Conservation (phyloP, 2,888 invertebrate species). For the Drosophila austrosaltans region DNA sequence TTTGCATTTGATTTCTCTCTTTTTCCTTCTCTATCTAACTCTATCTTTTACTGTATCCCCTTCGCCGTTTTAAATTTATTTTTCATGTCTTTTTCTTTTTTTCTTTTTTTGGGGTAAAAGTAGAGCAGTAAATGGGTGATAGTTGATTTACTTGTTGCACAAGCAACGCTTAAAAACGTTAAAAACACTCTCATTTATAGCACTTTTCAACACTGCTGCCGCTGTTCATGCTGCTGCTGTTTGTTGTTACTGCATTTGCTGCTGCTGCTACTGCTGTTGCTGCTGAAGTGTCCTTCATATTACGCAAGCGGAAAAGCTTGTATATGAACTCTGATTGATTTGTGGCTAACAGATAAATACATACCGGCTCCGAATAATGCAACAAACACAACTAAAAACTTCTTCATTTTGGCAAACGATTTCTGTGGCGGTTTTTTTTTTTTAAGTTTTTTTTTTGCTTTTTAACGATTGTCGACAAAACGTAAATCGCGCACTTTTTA, state of each 20-base stretch:
- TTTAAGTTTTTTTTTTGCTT: conserved; percentile 26
- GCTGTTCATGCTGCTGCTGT: conserved; percentile 11
- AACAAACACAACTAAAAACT: conserved; percentile 85
- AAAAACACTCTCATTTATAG: conserved; percentile 68
- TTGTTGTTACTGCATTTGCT: conserved; percentile 25
- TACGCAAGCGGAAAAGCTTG: conserved; percentile 57
- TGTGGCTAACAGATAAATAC: conserved; percentile 82
- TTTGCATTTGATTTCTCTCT: conserved; percentile 55
- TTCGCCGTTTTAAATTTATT: conserved; percentile 9
- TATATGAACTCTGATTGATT: neutral
- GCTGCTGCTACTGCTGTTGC: conserved; percentile 19
- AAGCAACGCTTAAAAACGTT: conserved; percentile 55
- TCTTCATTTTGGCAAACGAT: conserved; percentile 82
- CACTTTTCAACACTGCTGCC: conserved; percentile 47
- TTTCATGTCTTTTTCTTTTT: conserved; percentile 23
- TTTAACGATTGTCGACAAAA: conserved; percentile 41
- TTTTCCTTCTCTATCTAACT: conserved; percentile 39
- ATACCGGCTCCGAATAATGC: conserved; percentile 88
- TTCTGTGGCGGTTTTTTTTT: conserved; percentile 44
- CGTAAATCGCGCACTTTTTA: conserved; percentile 68
- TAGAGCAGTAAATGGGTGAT: conserved; percentile 68
- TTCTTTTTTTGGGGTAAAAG: conserved; percentile 53
- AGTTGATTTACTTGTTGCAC: conserved; percentile 75
- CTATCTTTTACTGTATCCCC: neutral
- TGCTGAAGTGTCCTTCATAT: conserved; percentile 69